These are phyloP conservation scores for Pardosa pseudoannulata DNA, from an alignment of 2,888 invertebrate species.

Conservation along the genomic window DNA sequence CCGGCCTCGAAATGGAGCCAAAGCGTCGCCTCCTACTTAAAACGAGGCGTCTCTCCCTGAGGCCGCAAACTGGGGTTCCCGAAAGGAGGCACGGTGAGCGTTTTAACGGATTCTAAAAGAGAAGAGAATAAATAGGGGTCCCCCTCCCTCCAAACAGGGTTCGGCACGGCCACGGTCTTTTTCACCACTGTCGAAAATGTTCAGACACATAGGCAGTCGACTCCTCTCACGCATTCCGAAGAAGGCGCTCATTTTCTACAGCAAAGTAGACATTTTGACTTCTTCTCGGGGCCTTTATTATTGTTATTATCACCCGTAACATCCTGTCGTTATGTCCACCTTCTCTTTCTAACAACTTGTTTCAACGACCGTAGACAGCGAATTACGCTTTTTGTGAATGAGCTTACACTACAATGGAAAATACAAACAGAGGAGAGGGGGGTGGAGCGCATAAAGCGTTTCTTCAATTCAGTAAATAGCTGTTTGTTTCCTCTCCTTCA, in stretches of 20 bases:
- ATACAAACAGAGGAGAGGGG: background rate
- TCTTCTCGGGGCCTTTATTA: background rate
- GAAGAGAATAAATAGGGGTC: background rate
- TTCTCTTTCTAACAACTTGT: background rate
- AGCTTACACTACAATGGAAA: background rate
- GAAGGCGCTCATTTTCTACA: background rate
- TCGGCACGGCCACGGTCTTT: background rate
- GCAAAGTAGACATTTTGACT: background rate
- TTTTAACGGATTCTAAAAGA: background rate
- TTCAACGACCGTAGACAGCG: no score
- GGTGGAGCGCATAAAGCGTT: no score
- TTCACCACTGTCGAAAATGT: background rate
- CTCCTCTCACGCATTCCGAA: background rate
- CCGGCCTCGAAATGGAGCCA: background rate
- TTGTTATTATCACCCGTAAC: background rate
- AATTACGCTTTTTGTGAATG: background rate
- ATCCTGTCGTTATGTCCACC: no score
- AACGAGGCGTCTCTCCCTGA: slow-evolving; percentile 1
- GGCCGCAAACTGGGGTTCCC: background rate
- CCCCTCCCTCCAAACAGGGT: background rate
- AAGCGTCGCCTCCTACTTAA: background rate
- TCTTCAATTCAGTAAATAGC: no score
- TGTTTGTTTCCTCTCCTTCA: no score
- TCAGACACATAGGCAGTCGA: no score
- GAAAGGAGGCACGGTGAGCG: background rate